These are phyloP conservation scores for Synaphobranchus kaupii DNA, from an alignment of 2,797 vertebrate genomes.

Conservation along the genomic window DNA sequence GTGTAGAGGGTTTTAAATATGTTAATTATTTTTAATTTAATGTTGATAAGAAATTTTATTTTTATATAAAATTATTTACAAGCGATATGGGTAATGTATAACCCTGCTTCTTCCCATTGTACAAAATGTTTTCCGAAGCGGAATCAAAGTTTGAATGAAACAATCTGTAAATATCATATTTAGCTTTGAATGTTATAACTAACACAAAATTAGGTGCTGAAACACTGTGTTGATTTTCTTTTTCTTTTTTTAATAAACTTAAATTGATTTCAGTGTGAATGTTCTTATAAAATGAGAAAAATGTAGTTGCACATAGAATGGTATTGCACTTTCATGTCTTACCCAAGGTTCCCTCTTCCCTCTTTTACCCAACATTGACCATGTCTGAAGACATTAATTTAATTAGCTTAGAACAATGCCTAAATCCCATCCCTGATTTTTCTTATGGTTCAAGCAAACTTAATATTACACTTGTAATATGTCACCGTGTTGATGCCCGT, in stretches of 20 bases:
- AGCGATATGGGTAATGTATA: not conserved
- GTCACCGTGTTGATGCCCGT: too few relatives aligned
- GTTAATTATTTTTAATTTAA: conserved; percentile 42
- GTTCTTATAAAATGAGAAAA: not conserved
- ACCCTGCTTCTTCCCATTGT: too few relatives aligned
- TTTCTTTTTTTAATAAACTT: not conserved
- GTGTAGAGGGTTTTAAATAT: not conserved
- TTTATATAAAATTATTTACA: conserved; percentile 63
- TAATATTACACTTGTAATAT: too few relatives aligned
- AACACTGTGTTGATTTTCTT: not conserved
- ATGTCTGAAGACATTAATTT: not conserved
- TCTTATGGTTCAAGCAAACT: too few relatives aligned
- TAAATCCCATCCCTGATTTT: not conserved
- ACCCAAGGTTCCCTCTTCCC: not conserved
- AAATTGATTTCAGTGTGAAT: not conserved
- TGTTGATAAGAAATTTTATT: conserved; percentile 63
- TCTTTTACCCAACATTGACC: not conserved
- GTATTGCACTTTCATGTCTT: too few relatives aligned
- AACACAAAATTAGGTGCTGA: not conserved
- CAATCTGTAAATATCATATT: too few relatives aligned
- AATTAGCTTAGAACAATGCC: not conserved
- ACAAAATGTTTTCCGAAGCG: too few relatives aligned
- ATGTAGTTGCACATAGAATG: not conserved
- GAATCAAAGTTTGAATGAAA: not conserved
- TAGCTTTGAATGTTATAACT: not conserved